Conservation (phyloP, 2,113 vertebrate species). For the Trichechus manatus region DNA sequence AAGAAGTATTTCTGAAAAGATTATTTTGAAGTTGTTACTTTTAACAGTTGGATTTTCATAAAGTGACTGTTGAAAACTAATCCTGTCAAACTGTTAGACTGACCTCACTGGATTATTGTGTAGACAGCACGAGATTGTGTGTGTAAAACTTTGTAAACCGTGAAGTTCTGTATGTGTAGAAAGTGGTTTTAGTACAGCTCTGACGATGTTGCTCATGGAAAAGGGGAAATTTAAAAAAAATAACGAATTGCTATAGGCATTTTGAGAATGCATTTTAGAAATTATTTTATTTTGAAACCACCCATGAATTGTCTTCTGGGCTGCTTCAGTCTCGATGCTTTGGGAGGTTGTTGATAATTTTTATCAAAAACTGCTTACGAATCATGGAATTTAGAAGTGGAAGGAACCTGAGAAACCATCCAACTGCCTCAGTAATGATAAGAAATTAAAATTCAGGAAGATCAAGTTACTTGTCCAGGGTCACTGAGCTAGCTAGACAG, state of each 20-base stretch:
- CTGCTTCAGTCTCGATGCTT: background rate
- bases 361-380: background rate
- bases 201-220: conserved; percentile 12
- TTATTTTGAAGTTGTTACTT: background rate
- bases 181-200: background rate
- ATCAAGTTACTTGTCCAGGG: background rate
- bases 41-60: background rate
- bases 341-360: background rate
- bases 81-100: background rate
- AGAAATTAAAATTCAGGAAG: background rate
- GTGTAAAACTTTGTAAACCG: conserved; percentile 24
- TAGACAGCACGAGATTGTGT: background rate
- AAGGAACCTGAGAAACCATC: background rate
- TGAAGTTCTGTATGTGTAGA: background rate
- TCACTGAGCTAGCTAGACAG: background rate
- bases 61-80: background rate
- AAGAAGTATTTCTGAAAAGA: background rate
- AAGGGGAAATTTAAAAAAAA: background rate
- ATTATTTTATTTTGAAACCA: background rate
- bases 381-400: background rate
- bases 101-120: background rate
- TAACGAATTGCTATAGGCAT: background rate
- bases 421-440: background rate
- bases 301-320: background rate
- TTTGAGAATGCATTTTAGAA: background rate